Percentiles rank a stretch among this genome's conserved stretches.
Evolutionary conservation across 2,113 vertebrate genomes (phyloP).

Genomic region (Chaetodon trifascialis): DNA sequence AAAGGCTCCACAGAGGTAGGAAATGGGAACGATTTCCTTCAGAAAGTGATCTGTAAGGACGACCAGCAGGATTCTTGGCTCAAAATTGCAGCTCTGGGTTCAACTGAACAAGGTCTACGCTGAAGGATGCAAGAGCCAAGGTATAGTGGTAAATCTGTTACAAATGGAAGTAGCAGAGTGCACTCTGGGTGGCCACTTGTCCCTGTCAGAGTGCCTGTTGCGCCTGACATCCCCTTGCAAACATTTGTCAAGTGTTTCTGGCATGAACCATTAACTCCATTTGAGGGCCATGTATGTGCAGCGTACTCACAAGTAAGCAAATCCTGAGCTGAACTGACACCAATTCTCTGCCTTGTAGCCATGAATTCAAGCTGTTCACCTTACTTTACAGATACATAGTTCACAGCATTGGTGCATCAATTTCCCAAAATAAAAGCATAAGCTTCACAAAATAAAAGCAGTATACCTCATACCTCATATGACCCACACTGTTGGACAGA

Average conservation of each 20-base stretch:
- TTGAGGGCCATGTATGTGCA: conserved; percentile 25
- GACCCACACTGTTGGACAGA: background rate
- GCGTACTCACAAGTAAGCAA: conserved; percentile 8
- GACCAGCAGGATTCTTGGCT: conserved; percentile 16
- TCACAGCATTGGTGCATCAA: background rate
- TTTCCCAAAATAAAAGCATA: conserved; percentile 9
- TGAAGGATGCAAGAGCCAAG: conserved; percentile 16
- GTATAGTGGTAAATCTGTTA: conserved; percentile 31
- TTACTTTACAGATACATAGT: background rate
- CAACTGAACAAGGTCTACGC: conserved; percentile 3
- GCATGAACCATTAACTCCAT: conserved; percentile 48
- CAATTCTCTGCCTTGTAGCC: background rate
- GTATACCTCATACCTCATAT: background rate
- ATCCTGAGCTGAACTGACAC: conserved; percentile 4
- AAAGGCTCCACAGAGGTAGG: conserved; percentile 37
- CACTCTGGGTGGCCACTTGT: conserved; percentile 43
- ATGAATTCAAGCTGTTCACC: background rate
- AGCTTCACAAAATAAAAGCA: conserved; percentile 20
- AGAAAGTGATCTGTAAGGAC: conserved; percentile 19
- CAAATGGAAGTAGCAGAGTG: conserved; percentile 28
- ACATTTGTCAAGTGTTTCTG: conserved; percentile 59
- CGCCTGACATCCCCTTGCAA: conserved; percentile 44
- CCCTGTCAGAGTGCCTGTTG: conserved; percentile 49
- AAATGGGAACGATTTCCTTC: conserved; percentile 9
- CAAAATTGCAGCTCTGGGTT: background rate